phyloP scores from a whole-genome alignment of 2,113 vertebrate species.

The Hypanus sabinus region DNA sequence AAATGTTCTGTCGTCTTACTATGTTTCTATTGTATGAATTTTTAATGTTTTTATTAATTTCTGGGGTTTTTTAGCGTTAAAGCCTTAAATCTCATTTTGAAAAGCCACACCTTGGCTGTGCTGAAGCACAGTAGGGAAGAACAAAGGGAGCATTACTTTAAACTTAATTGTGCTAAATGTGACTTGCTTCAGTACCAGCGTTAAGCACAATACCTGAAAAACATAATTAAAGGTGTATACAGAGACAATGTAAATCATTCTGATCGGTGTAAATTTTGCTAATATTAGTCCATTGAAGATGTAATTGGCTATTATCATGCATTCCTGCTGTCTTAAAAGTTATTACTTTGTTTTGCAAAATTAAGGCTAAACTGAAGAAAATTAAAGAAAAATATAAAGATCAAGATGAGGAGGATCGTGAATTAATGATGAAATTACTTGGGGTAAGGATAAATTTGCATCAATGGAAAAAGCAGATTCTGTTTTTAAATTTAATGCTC shows the following conservation, averaged over 20 bases:
- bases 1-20: not conserved
- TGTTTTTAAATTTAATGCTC: not conserved
- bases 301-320: not conserved
- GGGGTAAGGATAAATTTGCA: conserved; percentile 64
- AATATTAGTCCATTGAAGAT: not conserved
- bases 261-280: not conserved
- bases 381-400: conserved; percentile 98
- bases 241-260: not conserved
- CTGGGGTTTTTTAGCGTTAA: too few species aligned
- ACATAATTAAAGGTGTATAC: not conserved
- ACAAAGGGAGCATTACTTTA: not conserved
- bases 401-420: conserved; percentile 92
- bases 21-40: not conserved
- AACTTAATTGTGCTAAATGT: not conserved
- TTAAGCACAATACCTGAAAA: not conserved
- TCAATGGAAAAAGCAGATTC: not conserved
- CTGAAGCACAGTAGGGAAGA: not conserved
- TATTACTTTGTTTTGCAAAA: conserved; percentile 38
- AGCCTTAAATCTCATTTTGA: not conserved
- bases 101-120: not conserved
- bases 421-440: conserved; percentile 92
- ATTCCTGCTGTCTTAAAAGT: not conserved
- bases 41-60: not conserved
- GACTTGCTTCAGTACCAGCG: not conserved
- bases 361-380: conserved; percentile 93